phyloP scores from a whole-genome alignment of 2,113 vertebrate species.

The Dicrurus megarhynchus region DNA sequence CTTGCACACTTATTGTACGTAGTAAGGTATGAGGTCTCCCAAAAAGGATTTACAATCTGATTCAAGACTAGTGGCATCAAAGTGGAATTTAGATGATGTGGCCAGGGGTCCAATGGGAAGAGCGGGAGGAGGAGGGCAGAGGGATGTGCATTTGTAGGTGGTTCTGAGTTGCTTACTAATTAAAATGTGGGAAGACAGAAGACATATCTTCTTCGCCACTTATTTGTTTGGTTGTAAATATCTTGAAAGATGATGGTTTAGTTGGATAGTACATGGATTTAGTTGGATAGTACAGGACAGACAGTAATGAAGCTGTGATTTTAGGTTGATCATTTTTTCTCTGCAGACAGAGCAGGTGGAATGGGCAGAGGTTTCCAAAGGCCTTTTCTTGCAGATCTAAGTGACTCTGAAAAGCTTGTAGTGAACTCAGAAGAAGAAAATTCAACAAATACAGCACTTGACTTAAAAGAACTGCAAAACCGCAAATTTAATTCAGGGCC shows the following conservation, averaged over 20 bases:
- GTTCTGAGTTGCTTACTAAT: neutral
- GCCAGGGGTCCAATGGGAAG: neutral
- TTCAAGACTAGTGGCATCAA: neutral
- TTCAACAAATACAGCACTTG: neutral
- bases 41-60: neutral
- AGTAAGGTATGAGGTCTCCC: neutral
- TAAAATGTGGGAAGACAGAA: neutral
- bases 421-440: neutral
- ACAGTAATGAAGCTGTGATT: neutral
- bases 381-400: neutral
- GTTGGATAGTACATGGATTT: neutral
- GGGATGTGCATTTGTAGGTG: neutral
- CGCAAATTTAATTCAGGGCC: neutral
- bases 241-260: neutral
- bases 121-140: neutral
- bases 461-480: neutral
- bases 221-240: neutral
- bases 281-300: neutral
- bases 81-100: neutral
- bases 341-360: neutral
- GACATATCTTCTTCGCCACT: neutral
- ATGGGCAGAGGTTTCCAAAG: neutral
- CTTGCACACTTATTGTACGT: accelerated
- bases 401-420: neutral
- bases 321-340: neutral